phyloP scores from a whole-genome alignment of 2,797 vertebrate species.

The Bradypus variegatus region DNA sequence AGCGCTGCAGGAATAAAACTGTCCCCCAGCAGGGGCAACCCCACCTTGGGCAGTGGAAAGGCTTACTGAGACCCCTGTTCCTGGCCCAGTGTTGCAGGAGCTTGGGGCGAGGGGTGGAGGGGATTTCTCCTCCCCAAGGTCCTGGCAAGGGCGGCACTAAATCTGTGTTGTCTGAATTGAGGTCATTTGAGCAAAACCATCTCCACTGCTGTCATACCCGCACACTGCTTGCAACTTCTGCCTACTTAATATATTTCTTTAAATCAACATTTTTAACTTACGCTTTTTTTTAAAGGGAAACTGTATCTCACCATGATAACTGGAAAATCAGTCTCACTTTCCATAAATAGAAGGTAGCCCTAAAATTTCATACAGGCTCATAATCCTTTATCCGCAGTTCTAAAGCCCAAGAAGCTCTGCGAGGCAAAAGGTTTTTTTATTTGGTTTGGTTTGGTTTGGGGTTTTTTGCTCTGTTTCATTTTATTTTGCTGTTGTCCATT shows the following conservation, averaged over 20 bases:
- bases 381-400: background rate
- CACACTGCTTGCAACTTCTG: background rate
- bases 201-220: fast-evolving
- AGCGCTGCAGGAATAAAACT: background rate
- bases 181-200: background rate
- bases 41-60: too few relatives aligned
- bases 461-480: background rate
- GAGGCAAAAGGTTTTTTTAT: background rate
- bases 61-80: background rate
- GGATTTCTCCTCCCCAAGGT: fast-evolving
- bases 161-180: background rate
- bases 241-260: background rate
- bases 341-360: background rate
- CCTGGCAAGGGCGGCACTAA: fast-evolving
- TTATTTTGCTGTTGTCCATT: background rate
- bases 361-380: background rate
- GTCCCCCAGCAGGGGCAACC: background rate
- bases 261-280: background rate
- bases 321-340: background rate
- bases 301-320: background rate
- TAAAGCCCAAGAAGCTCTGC: background rate
- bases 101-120: too few relatives aligned
- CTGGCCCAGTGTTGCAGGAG: too few relatives aligned
- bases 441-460: background rate
- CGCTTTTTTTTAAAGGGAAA: background rate